These are phyloP conservation scores for Drosophila ochracea DNA, from an alignment of 2,888 invertebrate genomes.

Conservation along the genomic window DNA sequence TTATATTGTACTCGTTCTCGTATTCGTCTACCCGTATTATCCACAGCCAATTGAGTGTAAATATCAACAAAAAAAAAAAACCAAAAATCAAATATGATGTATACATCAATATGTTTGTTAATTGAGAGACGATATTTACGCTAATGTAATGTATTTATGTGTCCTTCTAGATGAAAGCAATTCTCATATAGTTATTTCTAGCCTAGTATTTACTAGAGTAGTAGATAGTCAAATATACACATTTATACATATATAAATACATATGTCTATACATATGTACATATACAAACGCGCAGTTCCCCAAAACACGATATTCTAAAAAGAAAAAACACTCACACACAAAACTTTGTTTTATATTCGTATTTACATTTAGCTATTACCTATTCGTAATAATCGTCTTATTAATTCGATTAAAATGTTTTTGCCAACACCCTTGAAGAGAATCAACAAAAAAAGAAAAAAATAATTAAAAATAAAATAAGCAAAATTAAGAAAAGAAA, in stretches of 20 bases:
- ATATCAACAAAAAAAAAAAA: constrained; percentile 19
- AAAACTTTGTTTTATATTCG: constrained; percentile 12
- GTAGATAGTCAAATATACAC: constrained; percentile 22
- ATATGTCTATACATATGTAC: constrained; percentile 21
- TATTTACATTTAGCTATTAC: constrained; percentile 10
- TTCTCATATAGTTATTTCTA: constrained; percentile 39
- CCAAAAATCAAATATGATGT: not conserved
- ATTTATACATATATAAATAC: constrained; percentile 48
- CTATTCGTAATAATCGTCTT: constrained; percentile 42
- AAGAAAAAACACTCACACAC: not conserved
- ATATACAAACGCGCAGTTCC: constrained; percentile 9
- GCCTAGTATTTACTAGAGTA: constrained; percentile 46
- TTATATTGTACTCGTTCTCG: constrained; percentile 36
- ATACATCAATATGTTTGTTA: constrained; percentile 16
- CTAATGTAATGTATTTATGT: constrained; percentile 22
- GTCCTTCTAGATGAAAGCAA: constrained; percentile 43
- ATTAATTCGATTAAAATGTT: constrained; percentile 43
- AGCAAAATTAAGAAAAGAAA: not conserved
- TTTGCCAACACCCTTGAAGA: constrained; percentile 46
- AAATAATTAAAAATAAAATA: not conserved
- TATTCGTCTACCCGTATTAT: constrained; percentile 38
- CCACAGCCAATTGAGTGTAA: constrained; percentile 45
- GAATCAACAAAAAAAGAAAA: constrained; percentile 4
- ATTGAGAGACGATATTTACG: constrained; percentile 30
- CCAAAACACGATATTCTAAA: not conserved